phyloP scores from a whole-genome alignment of 2,797 vertebrate genomes.

The Sitta carolinensis region DNA sequence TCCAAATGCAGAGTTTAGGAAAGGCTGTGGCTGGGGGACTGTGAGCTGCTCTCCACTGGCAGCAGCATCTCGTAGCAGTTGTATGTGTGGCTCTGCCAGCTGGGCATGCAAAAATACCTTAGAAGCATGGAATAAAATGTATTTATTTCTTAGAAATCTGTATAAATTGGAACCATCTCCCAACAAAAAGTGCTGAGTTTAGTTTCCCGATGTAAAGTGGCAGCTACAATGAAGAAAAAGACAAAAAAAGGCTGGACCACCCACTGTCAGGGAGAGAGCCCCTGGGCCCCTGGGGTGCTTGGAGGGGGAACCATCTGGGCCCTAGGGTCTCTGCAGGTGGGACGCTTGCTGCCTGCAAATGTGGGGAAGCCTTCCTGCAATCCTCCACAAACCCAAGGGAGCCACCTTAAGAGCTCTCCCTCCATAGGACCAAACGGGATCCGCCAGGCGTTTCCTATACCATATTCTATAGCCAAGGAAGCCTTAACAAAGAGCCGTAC shows the following conservation, averaged over 20 bases:
- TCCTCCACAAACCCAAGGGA: constrained; percentile 39
- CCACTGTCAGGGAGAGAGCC: neutral
- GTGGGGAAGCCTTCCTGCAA: neutral
- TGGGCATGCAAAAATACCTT: neutral
- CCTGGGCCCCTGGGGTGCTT: neutral
- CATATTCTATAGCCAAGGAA: constrained; percentile 76
- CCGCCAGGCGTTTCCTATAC: constrained; percentile 67
- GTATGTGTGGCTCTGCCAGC: neutral
- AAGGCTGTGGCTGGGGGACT: neutral
- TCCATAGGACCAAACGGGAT: constrained; percentile 66
- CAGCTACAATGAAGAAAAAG: constrained; percentile 20
- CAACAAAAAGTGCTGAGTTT: neutral
- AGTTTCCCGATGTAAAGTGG: neutral
- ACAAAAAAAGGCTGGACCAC: constrained; percentile 39
- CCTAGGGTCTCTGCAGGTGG: constrained; percentile 30
- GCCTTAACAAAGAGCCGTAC: constrained; percentile 72
- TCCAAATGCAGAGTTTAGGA: neutral
- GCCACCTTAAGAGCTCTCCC: constrained; percentile 72
- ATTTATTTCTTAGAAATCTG: constrained; percentile 28
- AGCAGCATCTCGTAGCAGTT: neutral
- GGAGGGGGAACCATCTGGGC: neutral
- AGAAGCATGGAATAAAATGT: neutral
- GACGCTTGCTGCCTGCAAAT: constrained; percentile 26
- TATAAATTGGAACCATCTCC: constrained; percentile 34
- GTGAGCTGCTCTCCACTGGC: neutral